Base-by-base conservation (phyloP, 2,888 invertebrate species). In the Stomorhina lunata region DNA sequence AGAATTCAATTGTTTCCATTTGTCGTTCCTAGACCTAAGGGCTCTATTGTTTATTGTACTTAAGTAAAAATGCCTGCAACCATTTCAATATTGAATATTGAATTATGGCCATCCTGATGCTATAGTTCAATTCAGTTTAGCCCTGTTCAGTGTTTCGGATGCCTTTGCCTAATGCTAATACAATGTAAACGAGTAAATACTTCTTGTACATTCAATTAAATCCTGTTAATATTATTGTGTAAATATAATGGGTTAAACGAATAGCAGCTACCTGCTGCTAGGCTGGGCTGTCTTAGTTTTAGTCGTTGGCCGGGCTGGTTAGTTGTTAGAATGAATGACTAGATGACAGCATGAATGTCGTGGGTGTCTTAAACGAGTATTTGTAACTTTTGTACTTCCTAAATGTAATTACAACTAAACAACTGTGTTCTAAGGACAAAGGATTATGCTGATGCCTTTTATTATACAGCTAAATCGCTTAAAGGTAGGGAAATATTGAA, bases 201-300 rank as follows among this genome's bases (percentile, higher is more conserved):
- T 59, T 77, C 32, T 78, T 69, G 69, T 48, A 43, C 29, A 66
- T 75, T 82, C 75, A 82, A 71, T 82, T 82, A 57, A 75, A 82
- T 61, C 25, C 69, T 61, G 71, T 48, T 76, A 53, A 75, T 48
- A 79, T 76, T 32, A 50, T 73, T 81, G 27, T 73, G 37, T 55
- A 65, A 66, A 32, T 55, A 68, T 61, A 75, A 57, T 63, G 55
- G 72, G 53, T 48, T 45, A 50, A 76, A 48, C 22, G 34, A 17
- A n/a, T 57, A n/a, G n/a, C n/a, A n/a, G 17, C 32, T 66, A 65
- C 72, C 71, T 72, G 65, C 40, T n/a, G 53, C 29, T 9, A 22
- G 40, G 25, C 25, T 59, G n/a, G 0, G 7, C 17, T 5, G 43
- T 7, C 6, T 17, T 2, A 2, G 6, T 0, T 17, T 43, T 10